Base-by-base conservation (phyloP, 2,888 invertebrate species). In the Pegoplata infirma region DNA sequence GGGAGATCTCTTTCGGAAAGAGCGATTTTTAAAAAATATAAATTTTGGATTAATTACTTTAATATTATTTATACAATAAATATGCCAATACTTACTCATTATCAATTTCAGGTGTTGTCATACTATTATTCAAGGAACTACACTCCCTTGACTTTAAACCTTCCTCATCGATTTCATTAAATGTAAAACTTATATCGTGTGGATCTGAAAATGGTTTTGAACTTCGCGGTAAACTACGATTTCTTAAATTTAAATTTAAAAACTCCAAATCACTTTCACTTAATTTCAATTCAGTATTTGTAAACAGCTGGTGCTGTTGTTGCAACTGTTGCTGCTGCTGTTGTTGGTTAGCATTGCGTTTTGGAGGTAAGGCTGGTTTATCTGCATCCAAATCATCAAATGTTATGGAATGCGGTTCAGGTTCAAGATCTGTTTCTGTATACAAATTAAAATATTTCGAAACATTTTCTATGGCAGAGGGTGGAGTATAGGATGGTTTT, bases 121-220 rank as follows among this genome's bases (percentile, higher is more conserved):
- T 10, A 10, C 16, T 23, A 36, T 7, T 49, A n/a, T 68, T 44
- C 7, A 16, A 8, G 10, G n/a, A 47, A 12, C 8, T 2, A n/a
- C 19, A 7, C 5, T 69, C 75, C 17, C 23, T 73, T 2, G 51
- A 17, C 6, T 7, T 55, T 44, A 71, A 32, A 23, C 63, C 63
- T 5, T 75, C 59, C 5, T 21, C 81, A 74, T 85, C 85, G 40
- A 85, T 82, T 83, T 89, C 89, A 66, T 86, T 88, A 82, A 89
- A 89, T 78, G 87, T 89, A 83, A 89, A 89, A 87, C 89, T 89
- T 66, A 88, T 88, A 82, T 89, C 86, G 64, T 88, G 87, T 10
- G 76, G 75, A 80, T 78, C 74, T 83, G 85, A 86, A 82, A 84
- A 84, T 46, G 88, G 84, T 84, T 87, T 88, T 84, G 86, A 83